phyloP scores from a whole-genome alignment of 2,888 invertebrate genomes.

The Andrena praecox region DNA sequence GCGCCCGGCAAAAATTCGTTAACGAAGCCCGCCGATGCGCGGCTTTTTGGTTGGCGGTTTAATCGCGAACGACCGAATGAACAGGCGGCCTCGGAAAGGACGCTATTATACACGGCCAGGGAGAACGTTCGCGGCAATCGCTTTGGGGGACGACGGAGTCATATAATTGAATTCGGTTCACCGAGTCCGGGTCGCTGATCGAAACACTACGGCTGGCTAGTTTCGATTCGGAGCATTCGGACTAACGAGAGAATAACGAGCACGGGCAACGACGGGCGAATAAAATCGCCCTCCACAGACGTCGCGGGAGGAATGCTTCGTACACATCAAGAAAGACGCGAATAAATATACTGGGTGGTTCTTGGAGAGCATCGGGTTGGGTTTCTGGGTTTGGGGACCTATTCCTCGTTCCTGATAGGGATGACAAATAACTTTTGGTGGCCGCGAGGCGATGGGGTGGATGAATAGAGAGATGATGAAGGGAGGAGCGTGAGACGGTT shows the following conservation, averaged over 20 bases:
- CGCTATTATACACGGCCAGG: slow-evolving; percentile 63
- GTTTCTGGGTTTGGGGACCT: too few relatives aligned
- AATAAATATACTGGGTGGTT: slow-evolving; percentile 31
- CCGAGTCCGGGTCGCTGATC: slow-evolving; percentile 70
- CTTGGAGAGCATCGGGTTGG: background rate
- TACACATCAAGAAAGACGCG: slow-evolving; percentile 31
- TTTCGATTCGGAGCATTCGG: slow-evolving; percentile 66
- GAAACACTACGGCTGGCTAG: slow-evolving; percentile 75
- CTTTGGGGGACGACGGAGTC: slow-evolving; percentile 69
- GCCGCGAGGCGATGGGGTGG: too few relatives aligned
- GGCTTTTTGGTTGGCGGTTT: slow-evolving; percentile 51
- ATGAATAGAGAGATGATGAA: too few relatives aligned
- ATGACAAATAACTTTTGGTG: too few relatives aligned
- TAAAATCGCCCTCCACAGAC: slow-evolving; percentile 43
- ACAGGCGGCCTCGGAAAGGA: slow-evolving; percentile 23
- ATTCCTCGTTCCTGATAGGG: too few relatives aligned
- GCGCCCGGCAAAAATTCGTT: slow-evolving; percentile 58
- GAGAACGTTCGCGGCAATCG: slow-evolving; percentile 63
- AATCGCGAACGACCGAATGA: slow-evolving; percentile 66
- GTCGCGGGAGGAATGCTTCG: slow-evolving; percentile 37
- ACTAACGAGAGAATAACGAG: slow-evolving; percentile 75
- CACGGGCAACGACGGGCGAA: slow-evolving; percentile 60
- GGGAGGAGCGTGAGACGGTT: too few relatives aligned
- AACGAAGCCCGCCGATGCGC: slow-evolving; percentile 60
- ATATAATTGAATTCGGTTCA: slow-evolving; percentile 79